Evolutionary conservation across 2,797 vertebrate species (phyloP).

Genomic region (Eupleurogrammus muticus): DNA sequence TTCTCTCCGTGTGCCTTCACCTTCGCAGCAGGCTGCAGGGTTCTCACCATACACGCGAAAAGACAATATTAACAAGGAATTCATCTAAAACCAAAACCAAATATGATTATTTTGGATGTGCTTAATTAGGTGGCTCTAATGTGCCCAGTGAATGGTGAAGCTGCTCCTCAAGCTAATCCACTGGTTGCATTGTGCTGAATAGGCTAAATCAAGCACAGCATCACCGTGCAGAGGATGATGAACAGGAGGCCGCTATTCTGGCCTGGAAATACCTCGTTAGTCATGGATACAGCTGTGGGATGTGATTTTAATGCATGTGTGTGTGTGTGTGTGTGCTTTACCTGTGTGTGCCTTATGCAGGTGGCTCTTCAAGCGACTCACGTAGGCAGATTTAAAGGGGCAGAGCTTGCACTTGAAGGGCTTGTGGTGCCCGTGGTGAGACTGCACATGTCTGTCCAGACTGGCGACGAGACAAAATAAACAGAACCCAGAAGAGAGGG

Average conservation of each 20-base stretch:
- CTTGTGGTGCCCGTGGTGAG: conserved; percentile 98
- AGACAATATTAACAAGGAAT: conserved; percentile 5
- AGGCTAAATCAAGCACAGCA: conserved; percentile 35
- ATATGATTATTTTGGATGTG: conserved; percentile 13
- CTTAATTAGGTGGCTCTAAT: conserved; percentile 35
- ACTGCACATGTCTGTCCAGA: conserved; percentile 98
- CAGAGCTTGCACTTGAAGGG: conserved; percentile 99
- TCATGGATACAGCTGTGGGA: conserved; percentile 42
- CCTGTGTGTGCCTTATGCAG: conserved; percentile 96
- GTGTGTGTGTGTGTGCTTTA: conserved; percentile 78
- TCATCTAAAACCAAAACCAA: conserved; percentile 10
- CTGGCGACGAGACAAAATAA: conserved; percentile 74
- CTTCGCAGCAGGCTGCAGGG: background rate
- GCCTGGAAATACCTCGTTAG: conserved; percentile 37
- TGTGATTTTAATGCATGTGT: conserved; percentile 33
- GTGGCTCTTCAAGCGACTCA: conserved; percentile 97
- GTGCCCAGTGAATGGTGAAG: conserved; percentile 5
- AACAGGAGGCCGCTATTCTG: conserved; percentile 37
- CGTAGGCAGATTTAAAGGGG: conserved; percentile 98
- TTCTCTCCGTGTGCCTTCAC: conserved; percentile 7
- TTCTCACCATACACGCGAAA: background rate
- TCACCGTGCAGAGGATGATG: conserved; percentile 39
- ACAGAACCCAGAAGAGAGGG: conserved; percentile 23
- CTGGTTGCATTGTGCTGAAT: conserved; percentile 24
- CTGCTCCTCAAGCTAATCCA: conserved; percentile 32